These are phyloP conservation scores for Agapostemon virescens DNA, from an alignment of 2,888 invertebrate species.

Conservation along the genomic window DNA sequence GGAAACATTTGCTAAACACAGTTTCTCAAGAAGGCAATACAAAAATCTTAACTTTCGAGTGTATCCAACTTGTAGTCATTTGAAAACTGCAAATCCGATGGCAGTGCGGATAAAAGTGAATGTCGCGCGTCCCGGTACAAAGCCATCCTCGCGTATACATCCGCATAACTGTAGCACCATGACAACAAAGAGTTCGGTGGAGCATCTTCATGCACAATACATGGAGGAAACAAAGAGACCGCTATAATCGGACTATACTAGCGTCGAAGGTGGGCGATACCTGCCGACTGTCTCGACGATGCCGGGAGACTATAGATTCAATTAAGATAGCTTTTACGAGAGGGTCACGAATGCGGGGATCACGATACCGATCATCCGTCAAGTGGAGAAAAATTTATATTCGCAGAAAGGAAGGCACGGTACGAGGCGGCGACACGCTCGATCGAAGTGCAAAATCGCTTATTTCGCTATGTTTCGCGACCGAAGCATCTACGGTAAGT, in stretches of 20 bases:
- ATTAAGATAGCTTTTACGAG: slow-evolving; percentile 46
- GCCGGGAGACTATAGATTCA: slow-evolving; percentile 49
- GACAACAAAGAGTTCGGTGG: slow-evolving; percentile 9
- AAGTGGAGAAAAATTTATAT: slow-evolving; percentile 56
- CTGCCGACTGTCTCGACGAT: slow-evolving; percentile 29
- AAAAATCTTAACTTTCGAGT: not conserved
- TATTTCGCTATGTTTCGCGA: too few species aligned
- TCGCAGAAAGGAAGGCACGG: slow-evolving; percentile 72
- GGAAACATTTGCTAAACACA: not conserved
- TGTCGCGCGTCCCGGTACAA: not conserved
- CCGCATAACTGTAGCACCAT: not conserved
- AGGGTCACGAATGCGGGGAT: not conserved
- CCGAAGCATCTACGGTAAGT: too few species aligned
- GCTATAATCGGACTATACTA: slow-evolving; percentile 46
- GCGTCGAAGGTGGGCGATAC: slow-evolving; percentile 35
- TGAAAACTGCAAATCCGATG: not conserved
- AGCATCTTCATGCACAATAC: slow-evolving; percentile 22
- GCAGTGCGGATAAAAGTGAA: not conserved
- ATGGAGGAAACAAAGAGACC: slow-evolving; percentile 34
- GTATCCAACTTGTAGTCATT: not conserved
- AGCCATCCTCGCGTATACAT: slow-evolving; percentile 12
- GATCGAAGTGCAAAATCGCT: too few species aligned
- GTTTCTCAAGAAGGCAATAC: not conserved
- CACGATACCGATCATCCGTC: slow-evolving; percentile 12
- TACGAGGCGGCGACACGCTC: slow-evolving; percentile 73